These are phyloP conservation scores for Tuberolachnus salignus DNA, from an alignment of 2,888 invertebrate species.

Conservation along the genomic window DNA sequence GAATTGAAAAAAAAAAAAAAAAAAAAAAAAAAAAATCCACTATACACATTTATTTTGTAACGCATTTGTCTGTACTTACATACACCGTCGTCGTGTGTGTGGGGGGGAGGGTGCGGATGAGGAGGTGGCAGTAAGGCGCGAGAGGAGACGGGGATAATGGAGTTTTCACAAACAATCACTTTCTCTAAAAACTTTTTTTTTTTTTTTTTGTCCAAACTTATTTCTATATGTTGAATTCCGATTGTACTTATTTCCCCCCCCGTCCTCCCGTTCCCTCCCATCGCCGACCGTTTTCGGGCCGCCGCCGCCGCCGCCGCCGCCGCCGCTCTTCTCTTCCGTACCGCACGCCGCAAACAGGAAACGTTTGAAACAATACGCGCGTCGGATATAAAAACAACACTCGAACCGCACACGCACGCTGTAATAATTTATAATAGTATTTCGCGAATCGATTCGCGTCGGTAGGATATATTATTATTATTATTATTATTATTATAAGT, in stretches of 20 bases:
- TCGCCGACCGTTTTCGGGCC: not conserved
- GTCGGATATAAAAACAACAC: not conserved
- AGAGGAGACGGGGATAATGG: not conserved
- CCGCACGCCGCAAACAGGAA: not conserved
- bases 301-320: too few relatives aligned
- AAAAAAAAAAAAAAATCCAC: too few relatives aligned
- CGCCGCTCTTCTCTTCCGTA: not conserved
- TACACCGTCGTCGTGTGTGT: not conserved
- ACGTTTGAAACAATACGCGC: constrained; percentile 19
- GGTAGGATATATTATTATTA: not conserved
- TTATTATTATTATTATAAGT: not conserved
- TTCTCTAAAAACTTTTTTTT: constrained; percentile 9
- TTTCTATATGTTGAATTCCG: not conserved
- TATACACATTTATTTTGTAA: not conserved
- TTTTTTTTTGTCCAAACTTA: constrained; percentile 34
- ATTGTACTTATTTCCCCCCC: not conserved
- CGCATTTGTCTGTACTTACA: not conserved
- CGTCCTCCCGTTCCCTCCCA: too few relatives aligned
- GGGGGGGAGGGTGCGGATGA: not conserved
- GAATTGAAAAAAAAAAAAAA: not conserved
- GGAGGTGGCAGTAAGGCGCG: not conserved
- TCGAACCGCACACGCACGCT: not conserved
- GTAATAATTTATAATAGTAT: not conserved
- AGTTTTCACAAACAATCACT: constrained; percentile 41
- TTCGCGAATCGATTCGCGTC: not conserved